These are phyloP conservation scores for Melieria crassipennis DNA, from an alignment of 2,888 invertebrate genomes.

Conservation along the genomic window DNA sequence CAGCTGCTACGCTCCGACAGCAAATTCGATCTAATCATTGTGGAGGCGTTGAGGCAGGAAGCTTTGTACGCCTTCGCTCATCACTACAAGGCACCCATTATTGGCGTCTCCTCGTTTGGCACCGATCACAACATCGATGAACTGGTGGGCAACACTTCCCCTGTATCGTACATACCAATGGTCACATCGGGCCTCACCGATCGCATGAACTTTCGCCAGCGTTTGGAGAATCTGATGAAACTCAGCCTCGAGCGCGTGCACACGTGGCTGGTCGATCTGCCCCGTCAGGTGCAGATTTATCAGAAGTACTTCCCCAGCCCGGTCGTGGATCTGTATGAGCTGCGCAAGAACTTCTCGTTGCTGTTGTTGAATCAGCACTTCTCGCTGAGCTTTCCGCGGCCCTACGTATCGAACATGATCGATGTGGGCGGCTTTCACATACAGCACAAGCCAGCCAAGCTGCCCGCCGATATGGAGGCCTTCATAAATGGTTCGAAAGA, in stretches of 20 bases:
- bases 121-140: conserved; percentile 46
- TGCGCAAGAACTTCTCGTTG: conserved; percentile 46
- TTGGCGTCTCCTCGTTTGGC: conserved; percentile 46
- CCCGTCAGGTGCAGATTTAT: conserved; percentile 44
- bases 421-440: conserved; percentile 55
- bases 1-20: conserved; percentile 46
- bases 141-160: conserved; percentile 46
- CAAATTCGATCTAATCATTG: conserved; percentile 55
- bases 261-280: conserved; percentile 45
- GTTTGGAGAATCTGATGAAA: conserved; percentile 50
- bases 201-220: conserved; percentile 54
- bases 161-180: conserved; percentile 49
- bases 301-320: conserved; percentile 43
- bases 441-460: conserved; percentile 41
- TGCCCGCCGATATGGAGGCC: conserved; percentile 52
- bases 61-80: conserved; percentile 51
- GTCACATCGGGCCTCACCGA: conserved; percentile 45
- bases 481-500: conserved; percentile 59
- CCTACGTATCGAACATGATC: conserved; percentile 54
- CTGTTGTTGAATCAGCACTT: conserved; percentile 52
- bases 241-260: conserved; percentile 39
- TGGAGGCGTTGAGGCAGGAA: conserved; percentile 54
- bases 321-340: conserved; percentile 38
- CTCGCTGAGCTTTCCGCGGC: conserved; percentile 47
- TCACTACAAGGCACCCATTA: conserved; percentile 43